Conservation (phyloP, 2,888 invertebrate genomes). For the Tenthredo amoena region DNA sequence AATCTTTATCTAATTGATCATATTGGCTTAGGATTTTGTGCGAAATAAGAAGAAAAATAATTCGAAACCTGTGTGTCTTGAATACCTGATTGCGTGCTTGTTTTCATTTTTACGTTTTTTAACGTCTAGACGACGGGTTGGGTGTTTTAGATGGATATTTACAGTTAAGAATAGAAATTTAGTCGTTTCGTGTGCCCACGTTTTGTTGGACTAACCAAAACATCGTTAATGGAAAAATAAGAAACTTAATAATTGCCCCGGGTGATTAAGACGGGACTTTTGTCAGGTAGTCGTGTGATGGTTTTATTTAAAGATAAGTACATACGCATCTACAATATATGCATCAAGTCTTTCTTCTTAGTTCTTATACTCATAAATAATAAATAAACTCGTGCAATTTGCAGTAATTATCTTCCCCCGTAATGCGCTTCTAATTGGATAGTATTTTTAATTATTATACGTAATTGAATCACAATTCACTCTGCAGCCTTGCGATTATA, state of each 20-base stretch:
- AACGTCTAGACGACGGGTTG: conserved; percentile 1
- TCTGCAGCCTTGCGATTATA: conserved; percentile 15
- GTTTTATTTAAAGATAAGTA: conserved; percentile 17
- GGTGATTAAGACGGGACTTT: conserved; percentile 39
- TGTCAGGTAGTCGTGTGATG: neutral
- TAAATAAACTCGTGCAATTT: conserved; percentile 48
- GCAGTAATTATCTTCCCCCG: conserved; percentile 38
- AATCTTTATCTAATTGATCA: neutral
- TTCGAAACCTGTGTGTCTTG: neutral
- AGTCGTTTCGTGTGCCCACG: neutral
- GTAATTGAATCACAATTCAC: conserved; percentile 24
- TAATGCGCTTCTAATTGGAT: conserved; percentile 42
- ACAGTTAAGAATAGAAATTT: conserved; percentile 20
- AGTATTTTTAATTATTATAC: conserved; percentile 33
- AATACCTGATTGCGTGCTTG: neutral
- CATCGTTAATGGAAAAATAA: neutral
- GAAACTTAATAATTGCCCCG: conserved; percentile 7
- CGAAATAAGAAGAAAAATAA: neutral
- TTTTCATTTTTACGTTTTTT: neutral
- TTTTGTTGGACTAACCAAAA: neutral
- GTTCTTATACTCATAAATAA: conserved; percentile 29
- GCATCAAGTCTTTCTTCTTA: conserved; percentile 17
- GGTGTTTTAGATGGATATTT: neutral
- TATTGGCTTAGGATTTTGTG: neutral
- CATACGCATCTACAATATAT: conserved; percentile 28